Evolutionary conservation across 2,113 vertebrate genomes (phyloP).

Genomic region (Oceanites oceanicus): DNA sequence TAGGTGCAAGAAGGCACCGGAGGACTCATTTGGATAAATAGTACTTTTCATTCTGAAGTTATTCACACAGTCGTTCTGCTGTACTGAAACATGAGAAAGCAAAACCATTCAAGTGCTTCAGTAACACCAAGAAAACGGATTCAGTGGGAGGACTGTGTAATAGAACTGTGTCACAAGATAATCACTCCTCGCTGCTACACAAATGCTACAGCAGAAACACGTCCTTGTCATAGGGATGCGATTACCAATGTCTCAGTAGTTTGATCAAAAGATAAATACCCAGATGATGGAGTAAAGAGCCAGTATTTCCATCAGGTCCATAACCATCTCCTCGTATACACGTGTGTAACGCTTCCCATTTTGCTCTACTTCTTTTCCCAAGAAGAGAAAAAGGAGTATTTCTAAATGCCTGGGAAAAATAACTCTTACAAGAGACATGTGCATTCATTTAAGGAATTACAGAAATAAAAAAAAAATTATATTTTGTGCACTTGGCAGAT

Average conservation of each 20-base stretch:
- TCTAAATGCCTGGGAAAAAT: not conserved
- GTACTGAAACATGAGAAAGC: not conserved
- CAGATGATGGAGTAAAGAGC: not conserved
- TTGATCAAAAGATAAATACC: not conserved
- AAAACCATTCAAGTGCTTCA: not conserved
- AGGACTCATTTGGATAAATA: not conserved
- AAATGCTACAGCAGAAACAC: not conserved
- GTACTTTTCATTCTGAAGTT: not conserved
- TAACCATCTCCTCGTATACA: not conserved
- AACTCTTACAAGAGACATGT: not conserved
- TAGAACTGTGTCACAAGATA: not conserved
- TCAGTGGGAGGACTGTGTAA: not conserved
- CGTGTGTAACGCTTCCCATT: fast-evolving
- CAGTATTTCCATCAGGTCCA: not conserved
- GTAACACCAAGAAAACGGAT: not conserved
- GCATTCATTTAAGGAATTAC: not conserved
- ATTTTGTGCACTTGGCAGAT: not conserved
- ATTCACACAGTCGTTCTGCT: not conserved
- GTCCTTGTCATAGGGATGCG: not conserved
- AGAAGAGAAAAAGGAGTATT: not conserved
- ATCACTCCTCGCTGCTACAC: not conserved
- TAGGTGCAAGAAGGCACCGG: not conserved
- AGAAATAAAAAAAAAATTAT: not conserved
- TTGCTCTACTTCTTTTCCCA: not conserved
- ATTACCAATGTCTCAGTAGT: not conserved